Conservation (phyloP, 2,888 invertebrate genomes). For the Chaitophorus viminalis region DNA sequence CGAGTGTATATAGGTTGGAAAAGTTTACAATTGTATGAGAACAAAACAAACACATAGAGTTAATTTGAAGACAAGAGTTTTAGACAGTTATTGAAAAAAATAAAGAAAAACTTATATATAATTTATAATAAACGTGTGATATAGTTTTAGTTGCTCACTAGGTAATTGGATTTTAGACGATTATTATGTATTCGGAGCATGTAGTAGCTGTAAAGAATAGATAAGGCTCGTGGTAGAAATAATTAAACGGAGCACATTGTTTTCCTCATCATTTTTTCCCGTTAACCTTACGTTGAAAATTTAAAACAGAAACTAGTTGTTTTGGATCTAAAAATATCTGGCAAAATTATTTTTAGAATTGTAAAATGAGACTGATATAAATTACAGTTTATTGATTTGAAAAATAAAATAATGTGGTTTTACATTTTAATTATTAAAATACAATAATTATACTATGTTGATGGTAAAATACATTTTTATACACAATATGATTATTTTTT, state of each 20-base stretch:
- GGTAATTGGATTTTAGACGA: conserved; percentile 42
- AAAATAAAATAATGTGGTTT: background rate
- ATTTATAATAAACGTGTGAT: conserved; percentile 33
- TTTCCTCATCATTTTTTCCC: background rate
- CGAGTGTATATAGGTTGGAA: background rate
- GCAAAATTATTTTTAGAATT: background rate
- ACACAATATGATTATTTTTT: background rate
- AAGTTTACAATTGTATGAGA: conserved; percentile 13
- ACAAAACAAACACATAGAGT: background rate
- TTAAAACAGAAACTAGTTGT: background rate
- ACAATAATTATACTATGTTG: background rate
- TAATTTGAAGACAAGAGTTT: conserved; percentile 44
- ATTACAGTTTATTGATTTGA: background rate
- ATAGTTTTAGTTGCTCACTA: conserved; percentile 30
- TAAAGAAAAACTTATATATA: conserved; percentile 37
- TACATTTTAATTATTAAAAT: background rate
- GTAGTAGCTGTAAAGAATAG: background rate
- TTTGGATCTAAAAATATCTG: background rate
- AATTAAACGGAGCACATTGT: background rate
- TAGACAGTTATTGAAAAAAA: conserved; percentile 32
- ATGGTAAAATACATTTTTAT: background rate
- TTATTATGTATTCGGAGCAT: conserved; percentile 37
- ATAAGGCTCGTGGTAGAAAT: conserved; percentile 7
- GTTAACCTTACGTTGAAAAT: background rate
- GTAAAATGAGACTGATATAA: background rate